phyloP scores from a whole-genome alignment of 2,113 vertebrate species.

The Ophthalmolycus amberensis region DNA sequence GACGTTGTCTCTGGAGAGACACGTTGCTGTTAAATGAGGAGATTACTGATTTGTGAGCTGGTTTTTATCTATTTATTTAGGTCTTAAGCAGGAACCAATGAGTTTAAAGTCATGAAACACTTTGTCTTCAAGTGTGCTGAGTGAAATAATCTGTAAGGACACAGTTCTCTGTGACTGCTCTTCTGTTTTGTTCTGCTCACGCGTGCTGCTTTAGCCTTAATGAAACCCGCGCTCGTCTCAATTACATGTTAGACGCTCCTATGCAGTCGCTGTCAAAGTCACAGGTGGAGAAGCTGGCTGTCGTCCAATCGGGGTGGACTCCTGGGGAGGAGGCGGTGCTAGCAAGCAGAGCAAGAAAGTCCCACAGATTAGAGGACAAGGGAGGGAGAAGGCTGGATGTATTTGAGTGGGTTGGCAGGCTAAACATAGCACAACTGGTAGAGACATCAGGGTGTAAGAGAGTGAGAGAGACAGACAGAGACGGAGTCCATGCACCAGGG shows the following conservation, averaged over 20 bases:
- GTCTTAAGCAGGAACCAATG: not conserved
- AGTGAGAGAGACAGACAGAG: constrained; percentile 6
- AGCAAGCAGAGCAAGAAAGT: constrained; percentile 13
- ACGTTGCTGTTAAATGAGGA: not conserved
- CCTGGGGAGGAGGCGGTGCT: constrained; percentile 15
- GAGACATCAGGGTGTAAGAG: constrained; percentile 45
- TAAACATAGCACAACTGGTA: constrained; percentile 63
- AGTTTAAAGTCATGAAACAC: too few relatives aligned
- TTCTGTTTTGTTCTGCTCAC: not conserved
- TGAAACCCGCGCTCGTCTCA: constrained; percentile 9
- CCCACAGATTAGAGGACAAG: constrained; percentile 23
- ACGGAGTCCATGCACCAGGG: constrained; percentile 11
- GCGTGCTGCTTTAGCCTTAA: not conserved
- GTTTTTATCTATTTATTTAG: not conserved
- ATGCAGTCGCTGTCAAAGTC: constrained; percentile 20
- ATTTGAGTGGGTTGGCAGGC: constrained; percentile 52
- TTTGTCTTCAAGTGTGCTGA: too few relatives aligned
- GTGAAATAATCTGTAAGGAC: not conserved
- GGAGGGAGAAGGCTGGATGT: constrained; percentile 23
- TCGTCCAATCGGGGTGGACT: constrained; percentile 27
- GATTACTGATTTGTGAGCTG: not conserved
- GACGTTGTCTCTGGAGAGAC: too few relatives aligned
- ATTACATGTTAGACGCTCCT: constrained; percentile 24
- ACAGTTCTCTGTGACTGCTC: not conserved
- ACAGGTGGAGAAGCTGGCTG: constrained; percentile 41